Percentiles rank a stretch among this genome's conserved stretches.
Conservation (phyloP, 2,888 invertebrate genomes). For the Drosophila vallismaia region DNA sequence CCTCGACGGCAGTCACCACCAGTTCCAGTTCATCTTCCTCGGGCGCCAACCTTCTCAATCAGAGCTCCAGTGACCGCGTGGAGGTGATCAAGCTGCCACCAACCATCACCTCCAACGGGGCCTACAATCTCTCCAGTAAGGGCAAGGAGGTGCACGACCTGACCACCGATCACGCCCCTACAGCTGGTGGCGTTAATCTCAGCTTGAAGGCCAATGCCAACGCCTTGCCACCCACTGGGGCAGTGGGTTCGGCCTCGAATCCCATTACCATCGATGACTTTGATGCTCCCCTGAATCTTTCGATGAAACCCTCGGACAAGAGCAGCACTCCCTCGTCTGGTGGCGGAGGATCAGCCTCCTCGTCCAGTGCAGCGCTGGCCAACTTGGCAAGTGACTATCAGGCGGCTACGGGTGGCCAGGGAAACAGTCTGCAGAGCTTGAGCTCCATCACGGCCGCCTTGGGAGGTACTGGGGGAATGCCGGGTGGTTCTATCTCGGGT, state of each 20-base stretch:
- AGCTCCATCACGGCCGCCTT: conserved; percentile 84
- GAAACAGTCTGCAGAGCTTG: conserved; percentile 82
- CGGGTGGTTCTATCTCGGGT: conserved; percentile 66
- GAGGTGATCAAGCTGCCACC: conserved; percentile 93
- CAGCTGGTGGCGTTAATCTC: conserved; percentile 81
- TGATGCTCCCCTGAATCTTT: conserved; percentile 92
- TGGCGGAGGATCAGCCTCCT: conserved; percentile 16
- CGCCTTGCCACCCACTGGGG: conserved; percentile 50
- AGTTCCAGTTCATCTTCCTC: conserved; percentile 40
- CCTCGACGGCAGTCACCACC: conserved; percentile 26
- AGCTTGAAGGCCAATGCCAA: conserved; percentile 78
- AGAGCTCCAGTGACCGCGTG: conserved; percentile 86
- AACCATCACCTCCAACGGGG: conserved; percentile 86
- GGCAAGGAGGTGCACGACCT: conserved; percentile 82
- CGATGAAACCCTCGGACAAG: conserved; percentile 88
- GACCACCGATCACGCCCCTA: conserved; percentile 73
- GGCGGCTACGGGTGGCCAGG: conserved; percentile 42
- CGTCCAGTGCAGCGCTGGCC: conserved; percentile 38
- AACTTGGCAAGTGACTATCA: conserved; percentile 61
- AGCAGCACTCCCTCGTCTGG: conserved; percentile 42
- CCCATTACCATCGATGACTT: conserved; percentile 85
- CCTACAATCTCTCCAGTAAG: conserved; percentile 83
- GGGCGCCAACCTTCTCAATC: conserved; percentile 40
- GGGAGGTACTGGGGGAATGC: conserved; percentile 74
- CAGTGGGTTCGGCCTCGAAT: conserved; percentile 80